Evolutionary conservation across 2,113 vertebrate species (phyloP).

Genomic region (Spilogale gracilis): DNA sequence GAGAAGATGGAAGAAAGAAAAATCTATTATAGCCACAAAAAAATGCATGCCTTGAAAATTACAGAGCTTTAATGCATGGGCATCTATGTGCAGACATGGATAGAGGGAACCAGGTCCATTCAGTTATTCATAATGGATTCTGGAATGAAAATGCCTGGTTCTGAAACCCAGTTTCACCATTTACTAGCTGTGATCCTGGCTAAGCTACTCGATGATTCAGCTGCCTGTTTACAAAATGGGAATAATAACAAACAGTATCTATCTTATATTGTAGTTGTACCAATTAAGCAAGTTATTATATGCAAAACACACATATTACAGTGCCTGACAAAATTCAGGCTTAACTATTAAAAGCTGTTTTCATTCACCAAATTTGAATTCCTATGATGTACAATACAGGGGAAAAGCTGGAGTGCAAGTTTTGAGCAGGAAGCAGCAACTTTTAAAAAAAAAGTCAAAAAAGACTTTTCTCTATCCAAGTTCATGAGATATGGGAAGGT

Average conservation of each 20-base stretch:
- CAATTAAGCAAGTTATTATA: slow-evolving; percentile 11
- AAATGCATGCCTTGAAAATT: background rate
- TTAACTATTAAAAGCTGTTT: background rate
- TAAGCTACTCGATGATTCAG: background rate
- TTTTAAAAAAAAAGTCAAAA: too few species aligned
- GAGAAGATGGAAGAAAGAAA: background rate
- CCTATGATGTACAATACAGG: background rate
- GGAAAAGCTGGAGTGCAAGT: background rate
- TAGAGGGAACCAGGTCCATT: background rate
- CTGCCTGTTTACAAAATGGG: background rate
- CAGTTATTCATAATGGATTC: background rate
- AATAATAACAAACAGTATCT: background rate
- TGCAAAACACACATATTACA: background rate
- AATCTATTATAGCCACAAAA: background rate
- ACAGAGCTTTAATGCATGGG: background rate
- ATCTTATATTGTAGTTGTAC: background rate
- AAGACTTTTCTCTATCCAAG: background rate
- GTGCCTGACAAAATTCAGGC: background rate
- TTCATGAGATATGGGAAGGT: background rate
- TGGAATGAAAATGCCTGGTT: background rate
- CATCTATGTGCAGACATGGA: background rate
- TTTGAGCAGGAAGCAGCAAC: background rate
- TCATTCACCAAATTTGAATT: background rate
- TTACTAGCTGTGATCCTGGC: background rate
- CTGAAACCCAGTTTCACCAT: background rate